These are phyloP conservation scores for Pomatorhinus ruficollis DNA, from an alignment of 2,113 vertebrate species.

Conservation along the genomic window DNA sequence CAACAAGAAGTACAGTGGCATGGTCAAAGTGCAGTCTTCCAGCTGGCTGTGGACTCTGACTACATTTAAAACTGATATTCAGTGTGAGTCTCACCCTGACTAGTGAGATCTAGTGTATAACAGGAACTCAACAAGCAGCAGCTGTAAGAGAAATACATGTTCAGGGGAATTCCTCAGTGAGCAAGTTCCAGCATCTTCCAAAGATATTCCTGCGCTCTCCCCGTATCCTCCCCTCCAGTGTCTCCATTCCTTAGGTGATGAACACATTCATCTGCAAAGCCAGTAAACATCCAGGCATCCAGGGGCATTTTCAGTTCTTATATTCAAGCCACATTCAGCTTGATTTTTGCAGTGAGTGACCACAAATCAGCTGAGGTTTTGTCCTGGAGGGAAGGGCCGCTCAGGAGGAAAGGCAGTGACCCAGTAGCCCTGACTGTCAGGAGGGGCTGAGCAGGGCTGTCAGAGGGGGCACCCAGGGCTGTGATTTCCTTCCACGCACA, in stretches of 20 bases:
- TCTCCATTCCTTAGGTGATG: neutral
- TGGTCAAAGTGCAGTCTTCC: neutral
- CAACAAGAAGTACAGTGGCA: neutral
- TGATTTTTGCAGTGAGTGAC: neutral
- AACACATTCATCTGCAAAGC: neutral
- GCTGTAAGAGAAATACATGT: neutral
- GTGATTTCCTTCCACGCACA: neutral
- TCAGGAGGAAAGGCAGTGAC: neutral
- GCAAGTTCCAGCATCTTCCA: neutral
- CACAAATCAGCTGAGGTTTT: neutral
- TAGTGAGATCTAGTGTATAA: neutral
- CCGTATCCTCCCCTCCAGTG: accelerated
- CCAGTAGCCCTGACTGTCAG: neutral
- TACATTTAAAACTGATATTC: neutral
- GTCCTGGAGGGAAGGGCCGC: neutral
- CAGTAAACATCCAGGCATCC: neutral
- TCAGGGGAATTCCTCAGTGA: neutral
- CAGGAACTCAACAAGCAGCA: neutral
- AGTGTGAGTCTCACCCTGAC: neutral
- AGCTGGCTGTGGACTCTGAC: neutral
- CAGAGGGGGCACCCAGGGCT: neutral
- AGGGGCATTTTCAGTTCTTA: neutral
- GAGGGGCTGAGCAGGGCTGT: neutral
- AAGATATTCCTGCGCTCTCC: neutral
- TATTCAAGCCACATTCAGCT: neutral